phyloP scores from a whole-genome alignment of 2,888 invertebrate genomes.

The Lithophane ornitopus region DNA sequence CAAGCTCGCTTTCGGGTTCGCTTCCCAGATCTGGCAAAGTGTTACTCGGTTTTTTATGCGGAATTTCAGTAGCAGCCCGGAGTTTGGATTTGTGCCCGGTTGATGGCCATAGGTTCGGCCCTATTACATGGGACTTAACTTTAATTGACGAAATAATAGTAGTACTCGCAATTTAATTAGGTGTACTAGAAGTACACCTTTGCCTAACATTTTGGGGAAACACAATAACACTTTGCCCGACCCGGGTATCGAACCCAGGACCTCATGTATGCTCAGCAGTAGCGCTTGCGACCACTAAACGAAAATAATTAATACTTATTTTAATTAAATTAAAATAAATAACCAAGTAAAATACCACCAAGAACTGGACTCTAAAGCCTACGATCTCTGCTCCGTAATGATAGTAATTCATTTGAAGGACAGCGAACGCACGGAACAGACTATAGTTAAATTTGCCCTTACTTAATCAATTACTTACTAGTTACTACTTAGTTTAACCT shows the following conservation, averaged over 20 bases:
- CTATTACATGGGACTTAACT: not conserved
- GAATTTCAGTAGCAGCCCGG: not conserved
- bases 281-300: too few species aligned
- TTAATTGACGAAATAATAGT: too few species aligned
- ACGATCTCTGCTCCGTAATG: constrained; percentile 29
- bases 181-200: too few species aligned
- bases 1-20: not conserved
- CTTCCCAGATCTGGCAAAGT: not conserved
- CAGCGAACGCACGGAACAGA: constrained; percentile 21
- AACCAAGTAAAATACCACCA: not conserved
- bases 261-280: too few species aligned
- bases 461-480: constrained; percentile 45
- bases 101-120: not conserved
- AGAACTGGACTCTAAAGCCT: constrained; percentile 16
- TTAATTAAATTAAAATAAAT: constrained; percentile 29
- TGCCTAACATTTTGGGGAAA: too few species aligned
- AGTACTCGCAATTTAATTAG: too few species aligned
- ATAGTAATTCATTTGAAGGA: constrained; percentile 58
- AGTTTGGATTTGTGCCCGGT: not conserved
- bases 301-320: too few species aligned
- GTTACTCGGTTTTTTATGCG: not conserved
- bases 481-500: constrained; percentile 16
- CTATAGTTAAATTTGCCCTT: constrained; percentile 45
- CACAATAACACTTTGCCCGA: too few species aligned
- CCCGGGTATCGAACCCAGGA: too few species aligned